phyloP scores from a whole-genome alignment of 2,797 vertebrate species.

The Morus bassanus region DNA sequence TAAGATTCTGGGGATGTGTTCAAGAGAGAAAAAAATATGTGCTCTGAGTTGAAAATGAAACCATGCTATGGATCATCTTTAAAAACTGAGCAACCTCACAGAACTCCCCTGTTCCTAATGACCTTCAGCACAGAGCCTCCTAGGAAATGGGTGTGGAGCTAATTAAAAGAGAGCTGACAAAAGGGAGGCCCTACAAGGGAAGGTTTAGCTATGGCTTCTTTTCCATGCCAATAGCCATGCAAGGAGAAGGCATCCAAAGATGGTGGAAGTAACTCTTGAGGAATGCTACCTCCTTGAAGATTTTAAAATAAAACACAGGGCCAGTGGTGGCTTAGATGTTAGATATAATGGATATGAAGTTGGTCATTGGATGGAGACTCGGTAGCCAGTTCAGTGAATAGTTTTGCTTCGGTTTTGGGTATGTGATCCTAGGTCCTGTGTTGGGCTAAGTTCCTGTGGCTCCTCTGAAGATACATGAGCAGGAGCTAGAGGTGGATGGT shows the following conservation, averaged over 20 bases:
- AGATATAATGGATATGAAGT: not conserved
- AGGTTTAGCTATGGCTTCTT: not conserved
- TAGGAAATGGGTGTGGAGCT: not conserved
- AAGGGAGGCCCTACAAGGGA: not conserved
- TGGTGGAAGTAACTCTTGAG: not conserved
- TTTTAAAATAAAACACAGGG: not conserved
- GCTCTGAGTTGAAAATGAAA: not conserved
- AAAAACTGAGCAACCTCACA: not conserved
- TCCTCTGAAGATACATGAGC: not conserved
- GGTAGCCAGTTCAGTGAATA: not conserved
- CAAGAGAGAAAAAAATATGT: not conserved
- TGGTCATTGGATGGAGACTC: not conserved
- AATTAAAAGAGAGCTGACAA: not conserved
- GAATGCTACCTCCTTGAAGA: not conserved
- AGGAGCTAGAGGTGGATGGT: not conserved
- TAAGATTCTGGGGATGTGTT: conserved; percentile 18
- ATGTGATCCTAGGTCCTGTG: not conserved
- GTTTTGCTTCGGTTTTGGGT: not conserved
- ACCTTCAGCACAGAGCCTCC: not conserved
- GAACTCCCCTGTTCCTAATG: not conserved
- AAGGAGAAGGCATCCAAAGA: not conserved
- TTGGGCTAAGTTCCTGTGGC: not conserved
- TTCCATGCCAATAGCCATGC: not conserved
- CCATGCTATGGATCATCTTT: not conserved
- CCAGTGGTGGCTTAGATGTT: not conserved